Evolutionary conservation across 2,797 vertebrate genomes (phyloP).

Genomic region (Crenuchus spilurus): DNA sequence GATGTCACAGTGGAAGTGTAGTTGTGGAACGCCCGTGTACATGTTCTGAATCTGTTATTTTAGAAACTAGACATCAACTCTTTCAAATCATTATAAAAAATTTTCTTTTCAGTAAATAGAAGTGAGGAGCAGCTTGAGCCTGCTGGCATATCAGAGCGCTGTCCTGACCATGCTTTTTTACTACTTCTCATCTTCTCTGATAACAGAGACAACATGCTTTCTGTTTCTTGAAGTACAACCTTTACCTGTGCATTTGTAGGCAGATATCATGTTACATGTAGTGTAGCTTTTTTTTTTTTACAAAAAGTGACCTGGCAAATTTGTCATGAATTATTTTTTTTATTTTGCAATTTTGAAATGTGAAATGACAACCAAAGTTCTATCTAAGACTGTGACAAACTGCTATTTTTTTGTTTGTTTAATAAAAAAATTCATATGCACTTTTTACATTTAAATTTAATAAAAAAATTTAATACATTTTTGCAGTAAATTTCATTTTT

Average conservation of each 20-base stretch:
- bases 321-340: too few species aligned
- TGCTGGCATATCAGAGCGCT: constrained; percentile 9
- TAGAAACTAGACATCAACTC: neutral
- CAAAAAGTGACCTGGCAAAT: too few species aligned
- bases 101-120: constrained; percentile 56
- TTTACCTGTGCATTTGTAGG: neutral
- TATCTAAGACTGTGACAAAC: too few species aligned
- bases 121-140: constrained; percentile 44
- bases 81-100: constrained; percentile 21
- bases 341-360: too few species aligned
- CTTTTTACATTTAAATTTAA: too few species aligned
- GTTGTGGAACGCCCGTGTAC: neutral
- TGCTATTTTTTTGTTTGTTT: too few species aligned
- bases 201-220: constrained; percentile 30
- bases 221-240: constrained; percentile 36
- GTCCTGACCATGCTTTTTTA: constrained; percentile 2
- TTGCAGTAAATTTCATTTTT: too few species aligned
- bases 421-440: too few species aligned
- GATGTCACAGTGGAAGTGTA: constrained; percentile 35
- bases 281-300: too few species aligned
- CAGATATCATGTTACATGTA: too few species aligned
- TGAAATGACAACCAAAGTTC: too few species aligned
- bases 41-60: neutral
- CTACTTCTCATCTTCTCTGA: constrained; percentile 27
- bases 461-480: too few species aligned